These are phyloP conservation scores for Aphelinus atriplicis DNA, from an alignment of 1,140 invertebrate genomes.

Conservation along the genomic window DNA sequence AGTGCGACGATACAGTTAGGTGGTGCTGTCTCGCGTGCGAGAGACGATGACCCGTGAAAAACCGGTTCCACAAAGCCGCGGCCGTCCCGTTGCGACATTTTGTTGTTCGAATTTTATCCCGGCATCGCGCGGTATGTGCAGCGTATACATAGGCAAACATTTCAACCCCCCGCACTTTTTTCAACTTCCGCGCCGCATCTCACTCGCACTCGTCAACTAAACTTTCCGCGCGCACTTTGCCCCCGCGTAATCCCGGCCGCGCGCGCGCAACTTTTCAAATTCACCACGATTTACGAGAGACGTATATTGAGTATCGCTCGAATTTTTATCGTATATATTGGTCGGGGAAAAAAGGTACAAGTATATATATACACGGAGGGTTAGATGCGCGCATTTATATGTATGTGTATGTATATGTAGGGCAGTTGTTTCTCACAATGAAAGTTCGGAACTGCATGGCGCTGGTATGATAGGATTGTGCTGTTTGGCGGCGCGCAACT, in stretches of 20 bases:
- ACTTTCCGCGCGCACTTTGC: too few relatives aligned
- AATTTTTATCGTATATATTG: constrained; percentile 4
- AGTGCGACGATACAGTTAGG: constrained; percentile 55
- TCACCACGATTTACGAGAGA: too few relatives aligned
- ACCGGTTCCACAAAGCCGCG: constrained; percentile 48
- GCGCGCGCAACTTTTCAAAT: too few relatives aligned
- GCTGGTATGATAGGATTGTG: neutral
- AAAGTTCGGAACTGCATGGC: constrained; percentile 60
- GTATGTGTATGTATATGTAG: neutral
- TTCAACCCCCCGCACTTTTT: neutral
- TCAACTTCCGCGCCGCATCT: neutral
- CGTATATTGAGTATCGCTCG: neutral
- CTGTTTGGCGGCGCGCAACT: constrained; percentile 16
- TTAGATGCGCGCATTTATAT: neutral
- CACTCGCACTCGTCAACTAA: neutral
- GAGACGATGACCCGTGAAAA: constrained; percentile 52
- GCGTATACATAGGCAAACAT: neutral
- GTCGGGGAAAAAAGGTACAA: neutral
- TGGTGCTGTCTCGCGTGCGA: constrained; percentile 15
- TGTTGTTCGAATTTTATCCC: too few relatives aligned
- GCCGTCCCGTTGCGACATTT: too few relatives aligned
- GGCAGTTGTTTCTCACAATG: constrained; percentile 52
- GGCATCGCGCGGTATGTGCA: too few relatives aligned
- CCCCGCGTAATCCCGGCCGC: too few relatives aligned
- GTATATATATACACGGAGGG: neutral